These are phyloP conservation scores for Conopomorpha cramerella DNA, from an alignment of 1,140 invertebrate genomes.

Conservation along the genomic window DNA sequence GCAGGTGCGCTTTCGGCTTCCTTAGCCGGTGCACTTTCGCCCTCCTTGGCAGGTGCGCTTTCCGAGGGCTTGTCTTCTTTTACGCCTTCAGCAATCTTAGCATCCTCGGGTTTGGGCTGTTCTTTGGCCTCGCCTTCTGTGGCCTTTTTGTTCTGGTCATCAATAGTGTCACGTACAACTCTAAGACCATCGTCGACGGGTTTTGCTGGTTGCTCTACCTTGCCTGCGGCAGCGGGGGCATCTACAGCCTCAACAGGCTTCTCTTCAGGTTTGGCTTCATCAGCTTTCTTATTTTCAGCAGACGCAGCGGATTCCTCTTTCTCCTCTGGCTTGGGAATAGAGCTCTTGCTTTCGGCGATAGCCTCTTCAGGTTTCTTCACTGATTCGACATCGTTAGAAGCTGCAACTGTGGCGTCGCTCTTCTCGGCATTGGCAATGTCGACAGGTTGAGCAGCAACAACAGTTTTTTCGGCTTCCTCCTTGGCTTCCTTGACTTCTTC, in stretches of 20 bases:
- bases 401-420: no score
- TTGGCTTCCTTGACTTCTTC: not conserved
- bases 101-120: no score
- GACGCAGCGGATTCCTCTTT: slow-evolving; percentile 12
- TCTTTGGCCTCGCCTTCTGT: no score
- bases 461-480: not conserved
- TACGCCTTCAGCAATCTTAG: no score
- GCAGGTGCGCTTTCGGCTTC: not conserved
- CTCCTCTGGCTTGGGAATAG: slow-evolving; percentile 6
- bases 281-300: slow-evolving; percentile 7
- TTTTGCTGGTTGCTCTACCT: no score
- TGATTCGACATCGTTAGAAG: no score
- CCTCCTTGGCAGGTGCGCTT: no score
- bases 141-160: slow-evolving; percentile 12
- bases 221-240: slow-evolving; percentile 7
- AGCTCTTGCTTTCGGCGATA: no score
- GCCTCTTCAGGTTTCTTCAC: no score
- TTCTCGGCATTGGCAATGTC: not conserved
- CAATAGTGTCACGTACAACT: slow-evolving; percentile 36
- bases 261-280: slow-evolving; percentile 7
- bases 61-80: no score
- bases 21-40: not conserved
- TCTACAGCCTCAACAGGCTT: slow-evolving; percentile 5
- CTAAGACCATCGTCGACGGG: slow-evolving; percentile 18
- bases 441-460: not conserved